Percentiles rank a stretch among this genome's conserved stretches.
Conservation (phyloP, 2,888 invertebrate genomes). For the Tenthredo notha region DNA sequence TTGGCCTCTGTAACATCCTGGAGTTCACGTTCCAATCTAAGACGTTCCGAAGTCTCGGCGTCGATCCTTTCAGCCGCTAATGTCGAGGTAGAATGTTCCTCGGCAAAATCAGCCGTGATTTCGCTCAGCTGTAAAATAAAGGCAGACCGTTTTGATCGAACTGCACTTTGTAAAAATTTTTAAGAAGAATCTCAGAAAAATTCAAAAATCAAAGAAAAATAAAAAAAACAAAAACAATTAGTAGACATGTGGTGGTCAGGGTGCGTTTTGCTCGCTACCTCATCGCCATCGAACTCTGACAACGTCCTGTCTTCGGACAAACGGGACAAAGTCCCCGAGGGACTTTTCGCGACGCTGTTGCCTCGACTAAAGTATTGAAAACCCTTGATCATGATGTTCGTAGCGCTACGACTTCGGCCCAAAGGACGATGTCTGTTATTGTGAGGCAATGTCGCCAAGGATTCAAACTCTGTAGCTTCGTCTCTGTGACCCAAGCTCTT, state of each 20-base stretch:
- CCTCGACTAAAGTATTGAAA: conserved; percentile 84
- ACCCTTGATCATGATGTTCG: conserved; percentile 91
- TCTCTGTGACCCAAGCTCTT: conserved; percentile 84
- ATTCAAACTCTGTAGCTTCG: conserved; percentile 74
- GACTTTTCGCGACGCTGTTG: conserved; percentile 71
- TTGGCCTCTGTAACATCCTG: conserved; percentile 89
- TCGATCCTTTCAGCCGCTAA: conserved; percentile 94
- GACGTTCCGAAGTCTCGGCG: conserved; percentile 92
- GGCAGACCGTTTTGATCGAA: neutral
- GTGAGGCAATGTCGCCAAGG: conserved; percentile 56
- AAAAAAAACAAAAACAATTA: neutral
- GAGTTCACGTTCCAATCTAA: conserved; percentile 93
- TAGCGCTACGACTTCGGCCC: conserved; percentile 84
- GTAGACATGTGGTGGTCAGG: neutral
- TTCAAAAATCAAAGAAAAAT: neutral
- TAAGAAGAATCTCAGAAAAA: neutral
- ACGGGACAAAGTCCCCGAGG: conserved; percentile 67
- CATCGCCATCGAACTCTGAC: conserved; percentile 70
- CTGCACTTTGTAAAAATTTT: neutral
- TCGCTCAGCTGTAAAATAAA: conserved; percentile 89
- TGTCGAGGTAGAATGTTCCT: conserved; percentile 94
- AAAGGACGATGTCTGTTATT: conserved; percentile 59
- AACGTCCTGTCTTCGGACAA: conserved; percentile 69
- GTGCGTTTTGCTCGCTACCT: conserved; percentile 65
- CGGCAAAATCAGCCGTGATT: conserved; percentile 94